These are phyloP conservation scores for Carterocephalus palaemon DNA, from an alignment of 2,888 invertebrate species.

Conservation along the genomic window DNA sequence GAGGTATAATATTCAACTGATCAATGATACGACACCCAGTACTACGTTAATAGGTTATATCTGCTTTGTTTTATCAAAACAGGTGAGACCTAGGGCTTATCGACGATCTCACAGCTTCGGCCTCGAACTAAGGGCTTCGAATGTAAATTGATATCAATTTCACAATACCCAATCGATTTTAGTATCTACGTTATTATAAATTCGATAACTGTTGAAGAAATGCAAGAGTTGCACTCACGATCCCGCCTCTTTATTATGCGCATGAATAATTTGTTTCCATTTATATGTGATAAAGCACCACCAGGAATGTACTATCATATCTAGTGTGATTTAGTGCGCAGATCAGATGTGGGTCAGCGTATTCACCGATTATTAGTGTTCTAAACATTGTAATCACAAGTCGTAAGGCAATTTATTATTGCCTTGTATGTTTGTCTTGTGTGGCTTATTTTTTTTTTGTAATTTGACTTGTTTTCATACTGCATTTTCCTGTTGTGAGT, in stretches of 20 bases:
- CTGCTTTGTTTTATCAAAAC: constrained; percentile 24
- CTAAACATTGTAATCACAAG: constrained; percentile 7
- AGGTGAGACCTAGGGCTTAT: constrained; percentile 23
- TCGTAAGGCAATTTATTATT: no score
- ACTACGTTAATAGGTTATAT: constrained; percentile 25
- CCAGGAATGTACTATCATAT: constrained; percentile 57
- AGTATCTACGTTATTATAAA: constrained; percentile 34
- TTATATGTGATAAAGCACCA: constrained; percentile 66
- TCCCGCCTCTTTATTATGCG: constrained; percentile 68
- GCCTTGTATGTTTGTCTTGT: no score
- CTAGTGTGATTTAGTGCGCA: constrained; percentile 45
- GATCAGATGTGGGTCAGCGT: constrained; percentile 22
- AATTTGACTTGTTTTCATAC: no score
- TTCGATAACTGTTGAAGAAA: constrained; percentile 54
- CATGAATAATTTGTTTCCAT: constrained; percentile 75
- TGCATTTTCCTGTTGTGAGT: no score
- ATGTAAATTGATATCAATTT: constrained; percentile 25
- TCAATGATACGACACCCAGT: constrained; percentile 21
- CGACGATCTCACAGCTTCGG: constrained; percentile 13
- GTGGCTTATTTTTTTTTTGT: no score
- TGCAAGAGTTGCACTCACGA: constrained; percentile 59
- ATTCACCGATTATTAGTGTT: constrained; percentile 19
- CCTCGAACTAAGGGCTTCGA: constrained; percentile 24
- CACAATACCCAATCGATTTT: constrained; percentile 20
- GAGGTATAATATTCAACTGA: constrained; percentile 23